These are phyloP conservation scores for Orgyia antiqua DNA, from an alignment of 2,888 invertebrate species.

Conservation along the genomic window DNA sequence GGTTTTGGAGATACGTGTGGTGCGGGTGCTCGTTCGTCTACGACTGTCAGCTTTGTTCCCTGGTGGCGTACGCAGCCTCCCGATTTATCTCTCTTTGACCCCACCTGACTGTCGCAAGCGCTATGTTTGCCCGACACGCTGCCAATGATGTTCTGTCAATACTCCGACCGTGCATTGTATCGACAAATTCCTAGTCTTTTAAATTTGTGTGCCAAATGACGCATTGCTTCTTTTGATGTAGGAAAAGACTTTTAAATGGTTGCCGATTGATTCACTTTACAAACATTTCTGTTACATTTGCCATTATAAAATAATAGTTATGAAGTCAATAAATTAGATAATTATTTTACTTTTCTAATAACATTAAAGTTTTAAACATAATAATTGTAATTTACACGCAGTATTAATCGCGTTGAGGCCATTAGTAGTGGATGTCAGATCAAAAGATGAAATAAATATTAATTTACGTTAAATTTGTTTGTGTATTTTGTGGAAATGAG, in stretches of 20 bases:
- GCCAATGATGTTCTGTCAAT: slow-evolving; percentile 75
- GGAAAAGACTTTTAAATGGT: slow-evolving; percentile 17
- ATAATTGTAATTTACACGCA: no score
- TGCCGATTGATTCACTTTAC: slow-evolving; percentile 17
- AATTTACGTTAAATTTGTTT: slow-evolving; percentile 23
- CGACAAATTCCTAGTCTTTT: slow-evolving; percentile 52
- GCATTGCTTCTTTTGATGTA: slow-evolving; percentile 28
- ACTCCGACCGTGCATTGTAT: slow-evolving; percentile 61
- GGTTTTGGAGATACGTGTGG: slow-evolving; percentile 64
- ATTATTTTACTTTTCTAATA: no score
- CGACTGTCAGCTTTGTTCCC: slow-evolving; percentile 56
- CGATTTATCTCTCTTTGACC: slow-evolving; percentile 71
- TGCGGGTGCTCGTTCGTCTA: slow-evolving; percentile 64
- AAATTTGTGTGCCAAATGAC: slow-evolving; percentile 59
- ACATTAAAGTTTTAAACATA: no score
- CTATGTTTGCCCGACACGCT: slow-evolving; percentile 39
- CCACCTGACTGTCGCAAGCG: slow-evolving; percentile 68
- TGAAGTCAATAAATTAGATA: no score
- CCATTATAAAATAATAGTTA: slow-evolving; percentile 1
- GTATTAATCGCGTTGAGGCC: slow-evolving; percentile 20
- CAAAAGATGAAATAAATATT: slow-evolving; percentile 30
- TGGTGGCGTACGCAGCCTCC: slow-evolving; percentile 57
- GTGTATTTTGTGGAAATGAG: slow-evolving; percentile 26
- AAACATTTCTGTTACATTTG: slow-evolving; percentile 6
- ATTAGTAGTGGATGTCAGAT: slow-evolving; percentile 31